phyloP scores from a whole-genome alignment of 2,888 invertebrate genomes.

The Diogma glabrata region DNA sequence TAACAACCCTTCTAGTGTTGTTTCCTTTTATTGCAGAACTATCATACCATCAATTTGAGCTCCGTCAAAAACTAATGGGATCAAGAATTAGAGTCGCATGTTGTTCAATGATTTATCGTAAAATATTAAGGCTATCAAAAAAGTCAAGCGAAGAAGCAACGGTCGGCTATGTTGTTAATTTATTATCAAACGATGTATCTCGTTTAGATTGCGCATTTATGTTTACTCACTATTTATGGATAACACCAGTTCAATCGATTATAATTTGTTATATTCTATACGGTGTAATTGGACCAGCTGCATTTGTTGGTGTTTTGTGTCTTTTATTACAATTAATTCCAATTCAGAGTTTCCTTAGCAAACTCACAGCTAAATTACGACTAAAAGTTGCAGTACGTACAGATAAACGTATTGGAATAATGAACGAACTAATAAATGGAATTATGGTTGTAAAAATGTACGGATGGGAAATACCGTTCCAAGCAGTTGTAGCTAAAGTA shows the following conservation, averaged over 20 bases:
- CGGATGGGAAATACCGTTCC: constrained; percentile 88
- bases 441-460: constrained; percentile 97
- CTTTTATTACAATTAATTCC: constrained; percentile 71
- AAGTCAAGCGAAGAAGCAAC: constrained; percentile 58
- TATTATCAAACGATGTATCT: constrained; percentile 88
- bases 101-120: constrained; percentile 54
- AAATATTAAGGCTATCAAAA: constrained; percentile 57
- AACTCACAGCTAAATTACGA: constrained; percentile 39
- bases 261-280: constrained; percentile 67
- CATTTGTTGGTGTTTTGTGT: constrained; percentile 65
- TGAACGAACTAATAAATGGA: constrained; percentile 89
- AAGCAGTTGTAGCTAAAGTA: constrained; percentile 63
- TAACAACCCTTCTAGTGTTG: too few species aligned
- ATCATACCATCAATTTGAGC: constrained; percentile 37
- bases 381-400: constrained; percentile 72
- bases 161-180: constrained; percentile 83
- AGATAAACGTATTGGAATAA: constrained; percentile 80
- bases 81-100: constrained; percentile 54
- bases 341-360: constrained; percentile 50
- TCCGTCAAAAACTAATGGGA: constrained; percentile 38
- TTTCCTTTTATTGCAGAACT: too few species aligned
- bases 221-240: constrained; percentile 79
- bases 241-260: constrained; percentile 56
- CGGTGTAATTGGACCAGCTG: constrained; percentile 57
- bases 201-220: constrained; percentile 78